Conservation (phyloP, 2,113 vertebrate genomes). For the Nannospalax galili region DNA sequence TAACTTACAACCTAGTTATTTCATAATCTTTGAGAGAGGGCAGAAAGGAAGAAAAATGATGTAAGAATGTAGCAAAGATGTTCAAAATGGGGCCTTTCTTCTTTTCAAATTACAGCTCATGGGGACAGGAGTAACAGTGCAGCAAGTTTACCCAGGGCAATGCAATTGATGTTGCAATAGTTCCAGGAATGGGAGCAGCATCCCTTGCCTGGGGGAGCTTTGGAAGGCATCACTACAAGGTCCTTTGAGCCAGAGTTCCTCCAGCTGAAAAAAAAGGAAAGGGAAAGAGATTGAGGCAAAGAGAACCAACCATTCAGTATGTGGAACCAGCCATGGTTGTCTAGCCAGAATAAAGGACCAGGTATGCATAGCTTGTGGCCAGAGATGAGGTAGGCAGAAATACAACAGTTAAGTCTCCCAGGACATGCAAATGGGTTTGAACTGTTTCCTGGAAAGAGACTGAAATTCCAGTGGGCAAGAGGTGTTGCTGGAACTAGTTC, state of each 20-base stretch:
- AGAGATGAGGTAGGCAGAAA: not conserved
- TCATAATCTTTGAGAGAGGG: constrained; percentile 29
- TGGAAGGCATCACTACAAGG: not conserved
- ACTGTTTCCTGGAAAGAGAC: not conserved
- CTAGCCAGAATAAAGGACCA: not conserved
- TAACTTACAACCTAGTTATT: not conserved
- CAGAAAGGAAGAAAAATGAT: not conserved
- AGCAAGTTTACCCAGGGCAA: not conserved
- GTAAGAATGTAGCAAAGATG: not conserved
- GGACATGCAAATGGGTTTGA: not conserved
- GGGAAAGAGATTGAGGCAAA: not conserved
- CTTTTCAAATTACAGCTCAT: not conserved
- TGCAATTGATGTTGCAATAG: not conserved
- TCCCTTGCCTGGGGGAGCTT: not conserved
- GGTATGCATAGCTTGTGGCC: not conserved
- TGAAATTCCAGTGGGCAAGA: not conserved
- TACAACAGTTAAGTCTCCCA: not conserved
- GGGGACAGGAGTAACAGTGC: not conserved
- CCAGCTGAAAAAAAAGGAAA: not conserved
- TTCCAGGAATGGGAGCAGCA: not conserved
- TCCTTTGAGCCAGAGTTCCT: not conserved
- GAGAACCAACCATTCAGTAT: not conserved
- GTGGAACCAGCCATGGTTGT: not conserved
- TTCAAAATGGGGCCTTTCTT: not conserved
- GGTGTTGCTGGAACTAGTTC: not conserved